Base-by-base conservation (phyloP, 2,888 invertebrate species). In the Habroteleia sp. region DNA sequence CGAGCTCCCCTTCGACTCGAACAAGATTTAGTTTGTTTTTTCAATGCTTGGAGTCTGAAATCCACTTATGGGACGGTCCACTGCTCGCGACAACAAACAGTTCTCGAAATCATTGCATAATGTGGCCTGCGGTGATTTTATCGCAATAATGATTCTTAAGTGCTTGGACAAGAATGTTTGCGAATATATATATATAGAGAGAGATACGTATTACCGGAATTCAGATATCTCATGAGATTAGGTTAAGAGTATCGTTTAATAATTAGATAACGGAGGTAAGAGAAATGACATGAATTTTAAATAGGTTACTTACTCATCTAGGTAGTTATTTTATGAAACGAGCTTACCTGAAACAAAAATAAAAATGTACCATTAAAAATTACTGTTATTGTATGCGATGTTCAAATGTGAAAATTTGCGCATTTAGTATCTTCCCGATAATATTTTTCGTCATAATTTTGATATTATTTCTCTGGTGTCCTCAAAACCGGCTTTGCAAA, bases 21-120 rank as follows among this genome's bases (percentile, higher is more conserved):
- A 79, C 78, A 75, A 78, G 82, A 81, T 82, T 81, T 79, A 78
- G 85, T 87, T 87, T 87, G 84, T 88, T 88, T 87, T 87, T 85
- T 83, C 84, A 85, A 81, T 77, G 81, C 79, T 81, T 78, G 74
- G 79, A 76, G 80, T 81, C 77, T 73, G 79, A 81, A 81, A 82
- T 80, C 83, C 86, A 84, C 85, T 86, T 80, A 80, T 83, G 79
- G 72, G 78, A 81, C 79, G 83, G 81, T 76, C 82, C 80, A 80
- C 80, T 81, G 80, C 80, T 74, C 80, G 81, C 77, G 79, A 85
- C 85, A 84, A 86, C 84, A 87, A 85, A 86, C 86, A 85, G 56
- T 66, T 46, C 56, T 76, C 58, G 52, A 44, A 76, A 68, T 74
- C 62, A 73, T 78, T 69, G 72, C 68, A 56, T 77, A 77, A 78